phyloP scores from a whole-genome alignment of 92 coral and sea anemone species.

The Montipora capitata region DNA sequence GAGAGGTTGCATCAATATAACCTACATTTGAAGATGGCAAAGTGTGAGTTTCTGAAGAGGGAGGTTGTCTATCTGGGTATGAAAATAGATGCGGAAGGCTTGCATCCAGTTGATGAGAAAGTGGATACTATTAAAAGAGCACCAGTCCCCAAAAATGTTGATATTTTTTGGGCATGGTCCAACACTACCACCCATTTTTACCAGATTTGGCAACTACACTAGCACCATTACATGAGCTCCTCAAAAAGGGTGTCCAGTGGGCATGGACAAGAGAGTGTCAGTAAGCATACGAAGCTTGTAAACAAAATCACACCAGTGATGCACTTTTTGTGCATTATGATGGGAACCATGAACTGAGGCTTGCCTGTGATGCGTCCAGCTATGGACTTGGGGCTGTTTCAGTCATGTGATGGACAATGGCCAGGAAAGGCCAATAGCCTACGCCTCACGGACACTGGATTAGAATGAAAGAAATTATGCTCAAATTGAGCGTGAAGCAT shows the following conservation, averaged over 20 bases:
- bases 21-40: constrained; percentile 30
- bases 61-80: constrained; percentile 13
- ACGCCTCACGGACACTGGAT: constrained; percentile 25
- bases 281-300: constrained; percentile 53
- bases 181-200: constrained; percentile 54
- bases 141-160: constrained; percentile 50
- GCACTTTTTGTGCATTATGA: constrained; percentile 51
- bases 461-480: constrained; percentile 54
- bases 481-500: constrained; percentile 66
- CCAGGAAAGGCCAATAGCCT: constrained; percentile 69
- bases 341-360: neutral
- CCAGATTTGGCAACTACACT: constrained; percentile 57
- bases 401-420: constrained; percentile 72
- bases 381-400: constrained; percentile 62
- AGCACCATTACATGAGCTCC: constrained; percentile 54
- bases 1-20: constrained; percentile 55
- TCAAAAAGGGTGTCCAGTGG: constrained; percentile 4
- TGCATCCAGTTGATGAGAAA: constrained; percentile 41
- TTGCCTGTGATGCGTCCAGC: constrained; percentile 69
- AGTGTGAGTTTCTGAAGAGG: constrained; percentile 27
- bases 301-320: constrained; percentile 37
- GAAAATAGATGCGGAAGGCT: constrained; percentile 33
- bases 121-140: constrained; percentile 14
- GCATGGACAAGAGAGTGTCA: constrained; percentile 35
- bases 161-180: constrained; percentile 61